Percentiles rank a stretch among this genome's conserved stretches.
Evolutionary conservation across 2,888 invertebrate species (phyloP).

Genomic region (Strigamia crassipes): DNA sequence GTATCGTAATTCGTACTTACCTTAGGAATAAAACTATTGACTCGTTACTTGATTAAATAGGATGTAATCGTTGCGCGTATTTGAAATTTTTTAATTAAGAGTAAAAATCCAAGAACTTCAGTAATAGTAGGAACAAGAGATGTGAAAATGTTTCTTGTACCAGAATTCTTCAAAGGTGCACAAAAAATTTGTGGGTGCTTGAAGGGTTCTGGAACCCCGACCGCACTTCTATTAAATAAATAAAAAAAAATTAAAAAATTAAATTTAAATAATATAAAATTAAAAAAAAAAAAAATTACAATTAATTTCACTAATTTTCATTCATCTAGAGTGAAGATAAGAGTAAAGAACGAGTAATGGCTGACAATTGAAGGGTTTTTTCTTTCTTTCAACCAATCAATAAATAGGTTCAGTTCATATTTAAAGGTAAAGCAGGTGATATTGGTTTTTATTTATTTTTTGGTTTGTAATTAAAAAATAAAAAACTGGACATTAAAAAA

Average conservation of each 20-base stretch:
- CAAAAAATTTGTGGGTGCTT: constrained; percentile 21
- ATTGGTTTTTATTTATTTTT: neutral
- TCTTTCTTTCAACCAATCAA: constrained; percentile 30
- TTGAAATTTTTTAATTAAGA: constrained; percentile 13
- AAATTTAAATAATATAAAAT: too few relatives aligned
- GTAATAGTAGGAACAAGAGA: neutral
- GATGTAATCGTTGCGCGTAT: constrained; percentile 31
- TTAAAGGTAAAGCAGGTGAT: neutral
- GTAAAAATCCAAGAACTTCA: neutral
- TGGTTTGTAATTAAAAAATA: neutral
- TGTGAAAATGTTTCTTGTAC: neutral
- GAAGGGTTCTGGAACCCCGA: constrained; percentile 13
- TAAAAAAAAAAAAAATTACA: neutral
- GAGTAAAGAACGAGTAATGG: neutral
- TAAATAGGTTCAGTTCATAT: constrained; percentile 13
- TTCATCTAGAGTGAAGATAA: neutral
- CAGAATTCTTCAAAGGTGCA: constrained; percentile 31
- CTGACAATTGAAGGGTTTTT: constrained; percentile 24
- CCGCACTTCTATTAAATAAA: neutral
- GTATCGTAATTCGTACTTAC: neutral
- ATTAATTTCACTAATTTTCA: neutral
- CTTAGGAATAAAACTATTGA: neutral
- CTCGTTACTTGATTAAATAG: neutral
- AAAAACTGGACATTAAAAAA: neutral
- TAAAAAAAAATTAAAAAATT: too few relatives aligned